These are phyloP conservation scores for Phaethon lepturus DNA, from an alignment of 2,113 vertebrate species.

Conservation along the genomic window DNA sequence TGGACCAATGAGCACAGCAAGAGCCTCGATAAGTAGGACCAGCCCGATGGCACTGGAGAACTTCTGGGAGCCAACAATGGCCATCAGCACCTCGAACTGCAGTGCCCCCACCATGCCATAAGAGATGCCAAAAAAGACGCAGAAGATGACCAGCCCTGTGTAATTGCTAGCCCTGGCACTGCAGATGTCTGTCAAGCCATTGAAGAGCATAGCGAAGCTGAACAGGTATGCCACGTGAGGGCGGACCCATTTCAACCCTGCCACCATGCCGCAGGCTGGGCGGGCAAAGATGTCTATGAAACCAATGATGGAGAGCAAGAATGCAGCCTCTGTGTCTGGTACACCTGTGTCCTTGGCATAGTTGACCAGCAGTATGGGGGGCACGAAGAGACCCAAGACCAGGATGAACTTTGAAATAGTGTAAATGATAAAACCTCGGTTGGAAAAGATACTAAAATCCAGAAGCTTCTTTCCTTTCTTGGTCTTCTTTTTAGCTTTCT, in stretches of 20 bases:
- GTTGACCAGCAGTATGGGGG: conserved; percentile 81
- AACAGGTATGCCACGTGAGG: conserved; percentile 76
- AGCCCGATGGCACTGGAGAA: conserved; percentile 83
- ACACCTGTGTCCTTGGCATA: conserved; percentile 82
- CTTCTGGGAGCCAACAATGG: conserved; percentile 75
- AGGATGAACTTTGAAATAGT: conserved; percentile 79
- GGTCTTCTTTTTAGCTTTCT: conserved; percentile 58
- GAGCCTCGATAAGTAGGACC: conserved; percentile 79
- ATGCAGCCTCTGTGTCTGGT: conserved; percentile 79
- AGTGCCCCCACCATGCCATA: conserved; percentile 84
- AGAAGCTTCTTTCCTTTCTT: conserved; percentile 76
- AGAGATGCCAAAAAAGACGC: conserved; percentile 81
- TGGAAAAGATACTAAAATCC: conserved; percentile 79
- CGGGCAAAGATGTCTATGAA: conserved; percentile 84
- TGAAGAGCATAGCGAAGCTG: conserved; percentile 82
- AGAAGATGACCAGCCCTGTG: conserved; percentile 77
- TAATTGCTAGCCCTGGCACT: conserved; percentile 76
- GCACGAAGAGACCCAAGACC: conserved; percentile 83
- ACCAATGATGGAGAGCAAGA: conserved; percentile 81
- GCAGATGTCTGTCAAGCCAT: conserved; percentile 79
- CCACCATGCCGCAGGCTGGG: conserved; percentile 79
- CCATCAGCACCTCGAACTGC: conserved; percentile 85
- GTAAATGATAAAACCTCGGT: conserved; percentile 78
- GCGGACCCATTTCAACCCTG: conserved; percentile 76
- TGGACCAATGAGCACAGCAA: conserved; percentile 80